Base-by-base conservation (phyloP, 2,888 invertebrate species). In the Meganola albula region DNA sequence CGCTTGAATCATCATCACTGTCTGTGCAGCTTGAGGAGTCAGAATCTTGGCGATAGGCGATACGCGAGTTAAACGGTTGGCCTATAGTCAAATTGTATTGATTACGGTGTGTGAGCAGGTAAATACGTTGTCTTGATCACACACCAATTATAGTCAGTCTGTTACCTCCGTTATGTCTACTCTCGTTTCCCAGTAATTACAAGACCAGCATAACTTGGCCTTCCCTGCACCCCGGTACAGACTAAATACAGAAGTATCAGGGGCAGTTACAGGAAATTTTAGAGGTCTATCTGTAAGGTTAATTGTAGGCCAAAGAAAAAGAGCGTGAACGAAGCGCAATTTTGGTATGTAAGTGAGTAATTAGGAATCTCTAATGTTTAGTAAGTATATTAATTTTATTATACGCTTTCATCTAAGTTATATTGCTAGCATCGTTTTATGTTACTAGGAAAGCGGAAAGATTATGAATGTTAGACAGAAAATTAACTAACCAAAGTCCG, bases 291-390 rank as follows among this genome's bases (percentile, higher is more conserved):
- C 38, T 33, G 39, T 7, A 3, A 25, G 29, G 25, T 40, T 44
- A 40, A 44, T 53, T 56, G 52, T 55, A 55, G 55, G 55, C 51
- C 50, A 55, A 53, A 36, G 36, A 63, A 69, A 50, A 72, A 66
- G 68, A 74, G 63, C 72, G 71, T 71, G 74, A 73, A 72, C 58
- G 43, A 53, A 46, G 49, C 53, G 48, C 50, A 57, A 60, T 63
- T 67, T 68, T 47, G 62, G 62, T 62, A 55, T 58, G 55, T 51
- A 57, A 37, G 48, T 57, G 51, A 57, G 59, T 63, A 60, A 65
- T 68, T 68, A 67, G 47, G 53, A 56, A 61, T 61, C 55, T 56
- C 45, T 50, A 52, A 47, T 50, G 53, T 48, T 42, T 35, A 45
- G 40, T n/a, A n/a, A n/a, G n/a, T 24, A 44, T 53, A 51, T 51